Evolutionary conservation across 2,113 vertebrate species (phyloP), one percentile per base, ranked within the genome.

Genomic region (Coptodon rendalli): DNA sequence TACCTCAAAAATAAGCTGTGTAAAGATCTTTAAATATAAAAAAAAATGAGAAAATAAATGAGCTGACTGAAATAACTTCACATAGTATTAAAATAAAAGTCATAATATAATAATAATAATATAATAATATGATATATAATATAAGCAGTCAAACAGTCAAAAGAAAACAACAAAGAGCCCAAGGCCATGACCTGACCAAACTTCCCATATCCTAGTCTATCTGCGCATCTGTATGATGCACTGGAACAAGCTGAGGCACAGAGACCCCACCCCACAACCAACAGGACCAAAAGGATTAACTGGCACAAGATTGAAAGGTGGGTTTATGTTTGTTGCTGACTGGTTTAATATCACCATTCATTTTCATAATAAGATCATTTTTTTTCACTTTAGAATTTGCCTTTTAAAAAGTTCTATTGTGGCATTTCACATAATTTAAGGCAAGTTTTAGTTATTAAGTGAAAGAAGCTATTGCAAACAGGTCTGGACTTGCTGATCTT

Each of bases 1-100:
- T 27, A 3, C 40, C 6, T 27, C 13, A 16, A 0, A 73, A 17
- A 73, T 0, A 27, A 17, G 6, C 13, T 48, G 68, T 5, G 40
- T 76, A 48, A 48, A 76, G 24, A 48, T 48, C 22, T 29, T 76
- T 29, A 48, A 48, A 27, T 76, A 43, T 7, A 9, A 59, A 59
- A 56, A 12, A 68, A 27, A 53, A n/a, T 53, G 24, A 48, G 22
- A 29, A 73, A 73, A 48, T 73, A 6, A 73, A 27, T 2, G 8
- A 73, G 14, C 8, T 24, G 38, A 17, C 22, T 45, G 38, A 45
- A 17, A 45, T 73, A 73, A 73, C 22, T 73, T 27, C 22, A 45
- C 22, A 45, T 27, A 27, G 8, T 73, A 17, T 73, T 40, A 76
- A 76, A 45, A 9, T 9, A 48, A 73, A 29, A 29, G 40, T 27